Conservation (phyloP, 1,140 invertebrate species). For the Macrocentrus cingulum region DNA sequence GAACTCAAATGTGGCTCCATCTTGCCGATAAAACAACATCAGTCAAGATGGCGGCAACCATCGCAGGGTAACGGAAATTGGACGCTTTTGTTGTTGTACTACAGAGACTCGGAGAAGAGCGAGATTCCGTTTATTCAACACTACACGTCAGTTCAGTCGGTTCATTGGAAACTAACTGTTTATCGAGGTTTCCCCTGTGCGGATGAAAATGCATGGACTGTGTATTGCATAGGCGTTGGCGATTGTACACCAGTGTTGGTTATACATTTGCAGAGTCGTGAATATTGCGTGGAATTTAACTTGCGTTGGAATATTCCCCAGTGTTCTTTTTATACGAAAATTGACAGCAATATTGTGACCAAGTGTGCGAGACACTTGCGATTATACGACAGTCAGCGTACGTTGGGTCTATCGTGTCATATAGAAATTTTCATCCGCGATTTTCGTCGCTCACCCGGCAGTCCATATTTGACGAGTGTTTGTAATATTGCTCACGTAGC, state of each 20-base stretch:
- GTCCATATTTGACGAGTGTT: conserved; percentile 14
- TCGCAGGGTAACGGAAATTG: not conserved
- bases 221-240: conserved; percentile 54
- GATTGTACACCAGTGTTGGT: conserved; percentile 40
- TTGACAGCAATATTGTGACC: not conserved
- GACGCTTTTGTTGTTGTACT: too few species aligned
- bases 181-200: conserved; percentile 7
- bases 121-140: conserved; percentile 5
- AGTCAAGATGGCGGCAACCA: too few species aligned
- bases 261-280: conserved; percentile 36
- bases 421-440: not conserved
- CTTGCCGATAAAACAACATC: too few species aligned
- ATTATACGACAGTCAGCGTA: too few species aligned
- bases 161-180: conserved; percentile 14
- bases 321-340: not conserved
- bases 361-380: too few species aligned
- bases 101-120: too few species aligned
- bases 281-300: conserved; percentile 29
- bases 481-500: not conserved
- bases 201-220: conserved; percentile 40
- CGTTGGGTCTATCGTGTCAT: too few species aligned
- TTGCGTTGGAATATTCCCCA: not conserved
- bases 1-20: too few species aligned
- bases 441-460: conserved; percentile 2
- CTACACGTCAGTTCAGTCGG: conserved; percentile 14